Base-by-base conservation (phyloP, 1,140 invertebrate species). In the Maconellicoccus hirsutus region DNA sequence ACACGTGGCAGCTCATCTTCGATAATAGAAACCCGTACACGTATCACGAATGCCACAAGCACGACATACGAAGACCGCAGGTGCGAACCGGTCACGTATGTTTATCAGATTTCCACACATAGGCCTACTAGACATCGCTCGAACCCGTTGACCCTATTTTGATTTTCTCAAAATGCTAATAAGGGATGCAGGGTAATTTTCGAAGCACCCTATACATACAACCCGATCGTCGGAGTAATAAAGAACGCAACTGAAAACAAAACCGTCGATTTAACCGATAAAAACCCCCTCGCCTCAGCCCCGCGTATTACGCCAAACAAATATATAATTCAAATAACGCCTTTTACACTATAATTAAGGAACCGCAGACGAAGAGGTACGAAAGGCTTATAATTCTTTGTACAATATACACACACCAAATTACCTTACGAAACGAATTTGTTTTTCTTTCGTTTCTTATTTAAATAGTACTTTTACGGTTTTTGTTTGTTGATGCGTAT, bases 241-340 rank as follows among this genome's bases (percentile, higher is more conserved):
- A 26, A 66, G 25, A 66, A 66, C 10, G 25, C 2, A 23, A 66
- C 10, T 14, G 10, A 26, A 66, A 66, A 25, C 61, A 23, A 66
- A 66, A 66, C 19, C 61, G 61, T 66, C 61, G 61, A 66, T 66
- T 66, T 25, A 66, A 23, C 21, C 25, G 61, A 66, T 66, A 66
- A 66, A 66, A 25, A 22, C 61, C 61, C 22, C 19, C 25, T 66
- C n/a, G 52, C 29, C 12, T 59, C 52, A 59, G 4, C 29, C 42
- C 4, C 42, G 6, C 42, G 42, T 16, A 14, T 38, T 6, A 16
- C 42, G n/a, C 25, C 19, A 26, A 66, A 66, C 21, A 66, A 25
- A 66, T 26, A 66, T 66, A 66, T 66, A 66, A 66, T 66, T 66
- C 61, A 66, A 66, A 66, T 66, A 66, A 66, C 61, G 61, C 61